Conservation (phyloP, 2,888 invertebrate species). For the Matsumyia berberina region DNA sequence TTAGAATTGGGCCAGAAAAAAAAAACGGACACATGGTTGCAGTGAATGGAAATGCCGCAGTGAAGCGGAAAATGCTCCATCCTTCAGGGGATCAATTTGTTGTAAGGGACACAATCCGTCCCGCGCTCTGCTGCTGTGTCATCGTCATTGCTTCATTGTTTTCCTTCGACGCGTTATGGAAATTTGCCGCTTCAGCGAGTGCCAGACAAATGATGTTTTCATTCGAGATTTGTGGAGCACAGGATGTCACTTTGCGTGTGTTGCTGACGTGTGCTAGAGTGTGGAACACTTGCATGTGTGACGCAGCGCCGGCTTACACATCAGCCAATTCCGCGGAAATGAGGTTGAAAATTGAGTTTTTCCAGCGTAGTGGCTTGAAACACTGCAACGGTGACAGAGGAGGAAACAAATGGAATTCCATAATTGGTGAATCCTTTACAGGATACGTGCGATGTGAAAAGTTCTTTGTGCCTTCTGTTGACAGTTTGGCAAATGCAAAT, state of each 20-base stretch:
- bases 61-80: constrained; percentile 66
- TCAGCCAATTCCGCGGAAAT: constrained; percentile 71
- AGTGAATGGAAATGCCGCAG: constrained; percentile 36
- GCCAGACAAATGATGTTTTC: constrained; percentile 75
- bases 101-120: constrained; percentile 4
- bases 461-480: constrained; percentile 14
- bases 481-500: constrained; percentile 48
- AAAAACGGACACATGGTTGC: constrained; percentile 28
- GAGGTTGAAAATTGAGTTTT: constrained; percentile 74
- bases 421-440: constrained; percentile 3
- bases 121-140: constrained; percentile 19
- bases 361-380: constrained; percentile 33
- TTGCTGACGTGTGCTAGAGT: constrained; percentile 44
- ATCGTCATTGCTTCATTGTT: constrained; percentile 74
- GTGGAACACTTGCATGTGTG: constrained; percentile 34
- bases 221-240: constrained; percentile 61
- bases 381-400: background rate
- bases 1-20: constrained; percentile 32
- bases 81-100: constrained; percentile 46
- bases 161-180: constrained; percentile 66
- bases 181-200: constrained; percentile 71
- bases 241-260: constrained; percentile 45
- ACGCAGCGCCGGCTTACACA: background rate
- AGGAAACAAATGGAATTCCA: constrained; percentile 44
- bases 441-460: background rate